Evolutionary conservation across 2,797 vertebrate species (phyloP), one percentile per base, ranked within the genome.

Genomic region (Capromys pilorides): DNA sequence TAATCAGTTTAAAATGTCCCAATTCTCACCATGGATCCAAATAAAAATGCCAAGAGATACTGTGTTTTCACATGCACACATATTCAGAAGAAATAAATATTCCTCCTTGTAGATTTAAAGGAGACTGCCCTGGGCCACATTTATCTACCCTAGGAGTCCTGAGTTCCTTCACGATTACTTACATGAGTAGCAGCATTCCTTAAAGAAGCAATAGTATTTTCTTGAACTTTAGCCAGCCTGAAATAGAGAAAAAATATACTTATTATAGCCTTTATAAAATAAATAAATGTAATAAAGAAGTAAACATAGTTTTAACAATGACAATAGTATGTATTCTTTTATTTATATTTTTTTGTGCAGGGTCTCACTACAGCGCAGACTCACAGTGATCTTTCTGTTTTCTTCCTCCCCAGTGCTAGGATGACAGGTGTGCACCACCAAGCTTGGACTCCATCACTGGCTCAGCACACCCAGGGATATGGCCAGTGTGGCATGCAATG

Each of bases 141-240:
- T 79, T 88, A n/a, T 93, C 22, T 87, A 84, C 33, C 41, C 77
- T 41, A 95, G 67, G 0, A 93, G 21, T 36, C n/a, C 19, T 54
- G 88, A 96, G 14, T 49, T 88, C 13, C 73, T 91, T 86, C 59
- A 69, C 66, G 19, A 66, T 77, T 95, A 99, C 99, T 97, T 98
- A 99, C 99, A 26, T 99, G 99, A 90, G 97, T 99, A 89, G 99
- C 99, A 97, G 99, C 99, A 88, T 98, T 99, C 98, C 99, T 99
- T 98, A 99, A 98, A 59, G 99, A 99, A 96, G 99, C 99, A 62
- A 99, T 98, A 36, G 99, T 99, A 98, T 99, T 99, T 98, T 99
- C 99, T 97, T 99, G 98, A 97, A 99, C 98, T 98, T 99, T 99
- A 93, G 99, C 99, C 96, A 99, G 98, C 96, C 99, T 99, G 98